Evolutionary conservation across 2,888 invertebrate genomes (phyloP), one percentile per base, ranked within the genome.

Genomic region (Candidula unifasciata): DNA sequence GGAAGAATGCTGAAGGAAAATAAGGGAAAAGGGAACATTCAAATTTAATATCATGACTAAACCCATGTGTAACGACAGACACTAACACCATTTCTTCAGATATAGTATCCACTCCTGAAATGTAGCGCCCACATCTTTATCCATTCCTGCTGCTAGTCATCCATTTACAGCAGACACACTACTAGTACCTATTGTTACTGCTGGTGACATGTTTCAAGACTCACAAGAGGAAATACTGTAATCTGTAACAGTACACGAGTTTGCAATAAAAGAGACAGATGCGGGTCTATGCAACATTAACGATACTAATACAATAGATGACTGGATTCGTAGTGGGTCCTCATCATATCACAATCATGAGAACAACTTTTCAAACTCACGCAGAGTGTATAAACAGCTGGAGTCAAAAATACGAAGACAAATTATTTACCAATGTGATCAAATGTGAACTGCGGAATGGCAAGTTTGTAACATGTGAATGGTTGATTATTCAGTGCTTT

Each of bases 361-460:
- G 33, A 3, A 35, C 35, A 35, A 35, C 69, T 35, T 69, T 69
- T 69, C 33, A 69, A 69, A 69, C 35, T 35, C 69, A 69, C 35
- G 69, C 35, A 69, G 35, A 69, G 18, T 69, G 21, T 69, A 69
- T 18, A 18, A 69, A 3, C 3, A 69, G 69, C 69, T 18, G 33
- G 69, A 13, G 69, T 10, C 18, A 35, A 16, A 27, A 13, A 18
- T 16, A 35, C 21, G 2, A 5, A 33, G 69, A 35, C 69, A 30
- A 30, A 30, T 3, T 66, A 66, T 35, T 69, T 35, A 69, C 5
- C 69, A 69, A 69, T 69, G 69, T 35, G 69, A 21, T 69, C 35
- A 35, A 69, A 35, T 27, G 69, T 69, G 69, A 69, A 69, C 69
- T 69, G 21, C 35, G 69, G 69, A 69, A 69, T 69, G 69, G 69